Base-by-base conservation (phyloP, 2,797 vertebrate species). In the Sarcoramphus papa region DNA sequence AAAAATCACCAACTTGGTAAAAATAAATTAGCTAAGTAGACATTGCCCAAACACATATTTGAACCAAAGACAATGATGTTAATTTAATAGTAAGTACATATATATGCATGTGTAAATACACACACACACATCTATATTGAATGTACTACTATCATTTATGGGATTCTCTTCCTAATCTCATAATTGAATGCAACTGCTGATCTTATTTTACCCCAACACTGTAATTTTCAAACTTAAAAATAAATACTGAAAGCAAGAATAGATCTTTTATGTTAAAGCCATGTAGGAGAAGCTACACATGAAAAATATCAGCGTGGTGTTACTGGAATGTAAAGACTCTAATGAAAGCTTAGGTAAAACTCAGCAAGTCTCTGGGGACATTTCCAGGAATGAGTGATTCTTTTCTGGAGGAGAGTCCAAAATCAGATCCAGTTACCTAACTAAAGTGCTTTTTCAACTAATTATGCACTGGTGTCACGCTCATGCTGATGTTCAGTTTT, bases 341-440 rank as follows among this genome's bases (percentile, higher is more conserved):
- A 91, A 97, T 85, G 92, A 95, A 95, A 97, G 86, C 68, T 87
- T 91, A 92, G 95, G 94, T 97, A 94, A 89, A 96, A 92, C 47
- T 95, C 94, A 54, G 92, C 69, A 92, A 74, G 65, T 64, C 89
- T 81, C 84, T 91, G 70, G 60, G 87, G 95, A 88, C 59, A 47
- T 64, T 96, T 96, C 90, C 88, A 94, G 90, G 90, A 95, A 85
- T 47, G 40, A 79, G 45, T 11, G 88, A 94, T 96, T 93, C 85
- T 75, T 96, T 82, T 43, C 91, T 92, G 63, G 47, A 85, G 67
- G 79, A 79, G 78, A 41, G 68, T 90, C 60, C 78, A 72, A 95
- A 95, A 84, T 83, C 93, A 91, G 92, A 91, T 84, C 54, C 62
- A 28, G 69, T 73, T 73, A 88, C 81, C 81, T 28, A 18, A 14